Base-by-base conservation (phyloP, 2,113 vertebrate genomes). In the Notarius lentiginosus region DNA sequence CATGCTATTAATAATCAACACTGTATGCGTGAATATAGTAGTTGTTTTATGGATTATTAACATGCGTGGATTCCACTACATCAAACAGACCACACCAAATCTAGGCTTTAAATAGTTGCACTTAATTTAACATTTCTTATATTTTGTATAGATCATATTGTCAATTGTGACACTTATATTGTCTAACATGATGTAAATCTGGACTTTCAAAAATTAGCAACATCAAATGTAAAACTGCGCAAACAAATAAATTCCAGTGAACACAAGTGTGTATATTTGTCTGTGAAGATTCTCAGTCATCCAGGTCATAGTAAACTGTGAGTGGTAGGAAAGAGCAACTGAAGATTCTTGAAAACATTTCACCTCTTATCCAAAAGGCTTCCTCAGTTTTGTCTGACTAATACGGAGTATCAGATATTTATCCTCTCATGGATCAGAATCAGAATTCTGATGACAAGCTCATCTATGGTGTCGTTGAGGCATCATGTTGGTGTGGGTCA, bases 111-210 rank as follows among this genome's bases (percentile, higher is more conserved):
- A 66, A 22, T 75, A 87, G 80, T 79, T 88, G 82, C 66, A 82
- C 72, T 87, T 56, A 60, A 79, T 70, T 55, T 86, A 22, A 41
- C 27, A 86, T 89, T 88, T 86, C 86, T 82, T 79, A 53, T 87
- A 58, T 83, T 90, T 87, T 92, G 82, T 92, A 89, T 82, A 89
- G 77, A 87, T 70, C 79, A 87, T 63, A 41, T 65, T 75, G 73
- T 72, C 68, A 61, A 14, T 56, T 34, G 27, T 65, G 65, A 88
- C 88, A 81, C 89, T 86, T 89, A 60, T 41, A 58, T 83, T 70
- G 84, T 91, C 73, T 87, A 80, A 85, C 70, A 77, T 77, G 58
- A 76, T 87, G 84, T 87, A 86, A 89, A 84, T 87, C 53, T 84
- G 79, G 55, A 83, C 83, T 56, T 51, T 82, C 68, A 80, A 88